phyloP scores from a whole-genome alignment of 1,140 invertebrate genomes.

The Nasonia giraulti region DNA sequence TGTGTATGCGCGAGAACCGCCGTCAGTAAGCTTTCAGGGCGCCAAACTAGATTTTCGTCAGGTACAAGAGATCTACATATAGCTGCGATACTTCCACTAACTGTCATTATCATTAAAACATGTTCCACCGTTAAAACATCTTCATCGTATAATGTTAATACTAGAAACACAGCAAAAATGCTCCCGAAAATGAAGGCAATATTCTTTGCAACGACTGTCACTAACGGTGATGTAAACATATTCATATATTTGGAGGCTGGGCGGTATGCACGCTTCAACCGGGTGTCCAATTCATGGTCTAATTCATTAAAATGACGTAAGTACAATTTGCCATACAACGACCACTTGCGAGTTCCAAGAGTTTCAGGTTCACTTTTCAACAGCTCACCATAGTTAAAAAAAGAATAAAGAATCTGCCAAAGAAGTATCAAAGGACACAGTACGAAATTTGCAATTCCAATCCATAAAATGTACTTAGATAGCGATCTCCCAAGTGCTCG shows the following conservation, averaged over 20 bases:
- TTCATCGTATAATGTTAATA: conserved; percentile 93
- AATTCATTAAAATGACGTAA: conserved; percentile 95
- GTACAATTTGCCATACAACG: conserved; percentile 90
- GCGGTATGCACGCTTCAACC: conserved; percentile 92
- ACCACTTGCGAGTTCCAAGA: conserved; percentile 93
- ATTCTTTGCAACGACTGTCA: conserved; percentile 85
- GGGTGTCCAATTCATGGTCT: conserved; percentile 94
- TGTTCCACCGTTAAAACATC: conserved; percentile 95
- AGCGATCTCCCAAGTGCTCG: conserved; percentile 86
- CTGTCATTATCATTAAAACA: conserved; percentile 89
- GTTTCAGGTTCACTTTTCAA: conserved; percentile 93
- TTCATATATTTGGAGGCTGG: conserved; percentile 93
- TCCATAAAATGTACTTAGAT: conserved; percentile 84
- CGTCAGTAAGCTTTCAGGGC: conserved; percentile 91
- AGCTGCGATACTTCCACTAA: conserved; percentile 85
- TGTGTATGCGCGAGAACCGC: conserved; percentile 95
- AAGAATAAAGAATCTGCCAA: conserved; percentile 95
- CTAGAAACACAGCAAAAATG: conserved; percentile 86
- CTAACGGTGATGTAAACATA: conserved; percentile 89
- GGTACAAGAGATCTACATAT: conserved; percentile 83
- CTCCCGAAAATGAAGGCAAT: conserved; percentile 90
- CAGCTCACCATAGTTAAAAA: conserved; percentile 95
- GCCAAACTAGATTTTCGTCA: conserved; percentile 87
- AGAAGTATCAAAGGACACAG: conserved; percentile 92
- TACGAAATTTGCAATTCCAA: conserved; percentile 89